Base-by-base conservation (phyloP, 2,888 invertebrate species). In the Selenia dentaria region DNA sequence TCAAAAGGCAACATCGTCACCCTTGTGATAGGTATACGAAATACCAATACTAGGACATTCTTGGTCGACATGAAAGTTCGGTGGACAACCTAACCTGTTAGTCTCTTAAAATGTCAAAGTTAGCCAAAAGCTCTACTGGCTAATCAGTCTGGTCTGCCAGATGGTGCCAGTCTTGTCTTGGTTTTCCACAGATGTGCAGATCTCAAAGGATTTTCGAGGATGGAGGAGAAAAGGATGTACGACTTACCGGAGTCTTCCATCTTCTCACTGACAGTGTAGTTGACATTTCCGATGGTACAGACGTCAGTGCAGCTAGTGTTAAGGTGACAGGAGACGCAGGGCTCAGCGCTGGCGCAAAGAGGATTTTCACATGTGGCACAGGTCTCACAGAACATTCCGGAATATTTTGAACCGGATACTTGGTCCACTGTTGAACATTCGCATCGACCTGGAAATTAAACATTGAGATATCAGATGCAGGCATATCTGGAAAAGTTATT, bases 321-420 rank as follows among this genome's bases (percentile, higher is more conserved):
- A 14, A 89, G 64, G 45, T 80, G 75, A 52, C 91, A 89, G 10
- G 64, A 25, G 1, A 91, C 90, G 52, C 89, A 90, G 1, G 84
- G 81, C 59, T 91, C 87, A n/a, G 91, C 92, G 46, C 74, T 77
- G 2, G 75, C 78, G 58, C 93, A 93, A 39, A 92, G 71, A 0
- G 90, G 86, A 57, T 91, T 91, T 44, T 73, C 79, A 47, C 92
- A 92, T 0, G 79, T 80, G 0, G 87, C 77, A 52, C 91, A 92
- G 3, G 83, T 83, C 67, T 92, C 92, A 44, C 93, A 93, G 66
- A 81, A 92, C 32, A 62, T 70, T 12, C 92, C 92, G 0, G 80
- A 67, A 56, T 88, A 92, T 18, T 67, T 69, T 1, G 67, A 62
- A 2, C 69, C 78, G 5, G 62, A 64, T 11, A 69, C 71, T 13